A percentile compares a stretch with the other conserved stretches of the same genome.
Evolutionary conservation across 2,113 vertebrate species (phyloP).

Genomic region (Chloropsis cyanopogon): DNA sequence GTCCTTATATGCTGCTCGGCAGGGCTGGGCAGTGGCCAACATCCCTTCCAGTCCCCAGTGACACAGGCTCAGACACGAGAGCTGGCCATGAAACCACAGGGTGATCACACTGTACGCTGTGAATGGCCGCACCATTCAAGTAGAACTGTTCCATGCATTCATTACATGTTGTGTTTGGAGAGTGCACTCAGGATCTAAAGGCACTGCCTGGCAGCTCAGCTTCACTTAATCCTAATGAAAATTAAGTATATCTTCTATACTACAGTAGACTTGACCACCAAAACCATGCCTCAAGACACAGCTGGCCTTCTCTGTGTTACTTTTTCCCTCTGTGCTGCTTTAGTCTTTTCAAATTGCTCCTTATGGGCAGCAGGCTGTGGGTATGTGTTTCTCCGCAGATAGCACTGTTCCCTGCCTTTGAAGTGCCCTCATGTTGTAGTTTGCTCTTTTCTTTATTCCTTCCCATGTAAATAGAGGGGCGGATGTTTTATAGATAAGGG

Average conservation of each 20-base stretch:
- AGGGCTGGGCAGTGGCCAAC: not conserved
- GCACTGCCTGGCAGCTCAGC: not conserved
- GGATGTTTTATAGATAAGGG: not conserved
- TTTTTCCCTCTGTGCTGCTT: not conserved
- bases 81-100: not conserved
- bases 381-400: conserved; percentile 3
- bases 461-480: not conserved
- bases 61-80: not conserved
- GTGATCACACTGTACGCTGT: not conserved
- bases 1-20: not conserved
- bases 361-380: not conserved
- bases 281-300: conserved; percentile 12
- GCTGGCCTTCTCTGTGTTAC: not conserved
- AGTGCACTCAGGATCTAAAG: not conserved
- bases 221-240: conserved; percentile 34
- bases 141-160: not conserved
- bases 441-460: conserved; percentile 16
- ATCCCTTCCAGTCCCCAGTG: not conserved
- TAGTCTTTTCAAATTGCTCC: not conserved
- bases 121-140: not conserved
- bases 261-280: not conserved
- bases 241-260: not conserved
- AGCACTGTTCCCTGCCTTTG: not conserved
- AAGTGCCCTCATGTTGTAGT: not conserved
- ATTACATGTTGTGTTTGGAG: not conserved